Conservation (phyloP, 2,797 vertebrate genomes). For the Alca torda region DNA sequence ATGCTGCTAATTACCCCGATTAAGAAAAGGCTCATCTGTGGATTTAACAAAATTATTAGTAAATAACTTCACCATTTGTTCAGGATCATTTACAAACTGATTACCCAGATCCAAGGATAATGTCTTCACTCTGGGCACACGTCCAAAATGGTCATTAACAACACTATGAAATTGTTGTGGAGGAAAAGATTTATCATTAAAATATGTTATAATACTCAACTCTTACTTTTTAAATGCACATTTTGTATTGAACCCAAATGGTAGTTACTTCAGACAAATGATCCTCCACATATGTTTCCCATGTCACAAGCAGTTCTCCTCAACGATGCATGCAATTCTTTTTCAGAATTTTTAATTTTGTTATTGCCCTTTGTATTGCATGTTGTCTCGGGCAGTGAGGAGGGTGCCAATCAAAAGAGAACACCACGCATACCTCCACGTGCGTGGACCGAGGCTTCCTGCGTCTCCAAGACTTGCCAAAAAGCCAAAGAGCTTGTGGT, state of each 20-base stretch:
- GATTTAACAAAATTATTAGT: conserved; percentile 41
- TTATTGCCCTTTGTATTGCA: not conserved
- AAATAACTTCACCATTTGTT: conserved; percentile 56
- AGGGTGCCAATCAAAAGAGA: not conserved
- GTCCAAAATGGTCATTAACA: conserved; percentile 63
- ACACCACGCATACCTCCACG: not conserved
- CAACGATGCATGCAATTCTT: not conserved
- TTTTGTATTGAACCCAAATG: conserved; percentile 46
- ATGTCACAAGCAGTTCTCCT: not conserved
- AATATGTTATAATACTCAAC: conserved; percentile 46
- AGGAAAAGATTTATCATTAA: conserved; percentile 51
- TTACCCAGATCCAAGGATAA: conserved; percentile 51
- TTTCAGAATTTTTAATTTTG: not conserved
- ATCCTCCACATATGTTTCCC: not conserved
- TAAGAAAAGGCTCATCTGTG: not conserved
- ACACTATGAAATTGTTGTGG: conserved; percentile 32
- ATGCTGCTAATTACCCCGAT: not conserved
- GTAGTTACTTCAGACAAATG: conserved; percentile 32
- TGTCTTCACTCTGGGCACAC: conserved; percentile 18
- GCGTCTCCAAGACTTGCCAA: not conserved
- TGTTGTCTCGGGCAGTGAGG: not conserved
- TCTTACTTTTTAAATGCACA: conserved; percentile 41
- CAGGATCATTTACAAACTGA: conserved; percentile 51
- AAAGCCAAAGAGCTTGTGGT: not conserved
- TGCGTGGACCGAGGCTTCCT: not conserved